Evolutionary conservation across 2,113 vertebrate species (phyloP), one percentile per base, ranked within the genome.

Genomic region (Aspiorhynchus laticeps): DNA sequence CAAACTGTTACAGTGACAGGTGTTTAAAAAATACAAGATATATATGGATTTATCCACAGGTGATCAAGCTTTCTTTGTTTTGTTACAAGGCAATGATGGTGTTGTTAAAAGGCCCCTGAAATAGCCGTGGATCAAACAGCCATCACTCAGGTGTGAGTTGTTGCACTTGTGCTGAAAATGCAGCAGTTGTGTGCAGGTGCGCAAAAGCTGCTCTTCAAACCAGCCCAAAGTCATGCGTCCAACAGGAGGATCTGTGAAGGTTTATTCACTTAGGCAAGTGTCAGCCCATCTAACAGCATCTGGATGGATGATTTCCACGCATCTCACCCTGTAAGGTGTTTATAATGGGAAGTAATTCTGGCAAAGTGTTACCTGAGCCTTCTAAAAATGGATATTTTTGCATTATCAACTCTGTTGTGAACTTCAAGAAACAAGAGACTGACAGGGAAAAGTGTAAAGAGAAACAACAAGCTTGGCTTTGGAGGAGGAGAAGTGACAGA

Each of bases 291-390:
- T 38, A 73, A 73, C 19, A 38, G 33, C 76, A 78, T 7, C 79
- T 63, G 79, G 21, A 9, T 41, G 53, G 33, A 80, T 26, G 1
- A 63, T 41, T 63, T 61, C 24, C 53, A 7, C 15, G 1, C n/a
- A 11, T 63, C n/a, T 65, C 24, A 21, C 24, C 38, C 46, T 53
- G 43, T 78, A 33, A 19, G 15, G 56, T 26, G 63, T 56, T n/a
- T 28, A 61, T 51, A 36, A 87, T 89, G 88, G 88, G 88, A 46
- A 85, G 33, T 17, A 41, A 73, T 73, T 85, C 86, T 51, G 81
- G 86, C 14, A 89, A 89, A 87, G 79, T 85, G 31, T 65, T 87
- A 33, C 74, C 86, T 1, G 83, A 87, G 33, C 51, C 71, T 24
- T 63, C 59, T 4, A 87, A 89, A 56, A 15, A 3, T 5, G 56